Evolutionary conservation across 2,797 vertebrate genomes (phyloP).

Genomic region (Antrozous pallidus): DNA sequence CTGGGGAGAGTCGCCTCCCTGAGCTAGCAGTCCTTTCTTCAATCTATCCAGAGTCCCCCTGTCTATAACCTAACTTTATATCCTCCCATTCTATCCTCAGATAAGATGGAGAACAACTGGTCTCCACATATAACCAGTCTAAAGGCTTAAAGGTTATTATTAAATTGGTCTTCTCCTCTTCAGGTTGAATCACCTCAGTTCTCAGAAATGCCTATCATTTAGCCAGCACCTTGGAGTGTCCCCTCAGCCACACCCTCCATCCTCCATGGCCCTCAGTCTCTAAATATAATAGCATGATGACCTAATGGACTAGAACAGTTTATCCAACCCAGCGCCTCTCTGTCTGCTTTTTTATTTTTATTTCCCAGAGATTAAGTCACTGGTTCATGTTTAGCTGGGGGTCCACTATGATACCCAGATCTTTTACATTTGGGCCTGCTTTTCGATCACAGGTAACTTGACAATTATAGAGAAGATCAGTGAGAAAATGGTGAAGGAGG

Average conservation of each 20-base stretch:
- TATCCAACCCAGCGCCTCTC: not conserved
- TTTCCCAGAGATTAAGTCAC: conserved; percentile 7
- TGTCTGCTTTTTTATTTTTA: conserved; percentile 57
- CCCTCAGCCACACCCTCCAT: not conserved
- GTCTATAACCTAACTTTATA: not conserved
- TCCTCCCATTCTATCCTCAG: not conserved
- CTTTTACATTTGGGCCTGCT: not conserved
- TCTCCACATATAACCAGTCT: conserved; percentile 46
- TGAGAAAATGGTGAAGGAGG: not conserved
- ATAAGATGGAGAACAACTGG: conserved; percentile 54
- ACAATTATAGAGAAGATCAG: accelerated
- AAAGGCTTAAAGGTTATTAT: conserved; percentile 33
- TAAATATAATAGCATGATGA: conserved; percentile 51
- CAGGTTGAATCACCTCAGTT: conserved; percentile 47
- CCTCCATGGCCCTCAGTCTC: not conserved
- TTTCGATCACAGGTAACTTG: not conserved
- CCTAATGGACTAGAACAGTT: conserved; percentile 32
- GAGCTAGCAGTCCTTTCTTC: not conserved
- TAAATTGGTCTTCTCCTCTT: conserved; percentile 49
- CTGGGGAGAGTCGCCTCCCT: not conserved
- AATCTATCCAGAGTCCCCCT: not conserved
- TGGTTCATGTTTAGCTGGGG: conserved; percentile 31
- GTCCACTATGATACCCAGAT: conserved; percentile 40
- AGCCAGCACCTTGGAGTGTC: not conserved
- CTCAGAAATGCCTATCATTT: conserved; percentile 41